These are phyloP conservation scores for Dinomys branickii DNA, from an alignment of 2,113 vertebrate species.

Conservation along the genomic window DNA sequence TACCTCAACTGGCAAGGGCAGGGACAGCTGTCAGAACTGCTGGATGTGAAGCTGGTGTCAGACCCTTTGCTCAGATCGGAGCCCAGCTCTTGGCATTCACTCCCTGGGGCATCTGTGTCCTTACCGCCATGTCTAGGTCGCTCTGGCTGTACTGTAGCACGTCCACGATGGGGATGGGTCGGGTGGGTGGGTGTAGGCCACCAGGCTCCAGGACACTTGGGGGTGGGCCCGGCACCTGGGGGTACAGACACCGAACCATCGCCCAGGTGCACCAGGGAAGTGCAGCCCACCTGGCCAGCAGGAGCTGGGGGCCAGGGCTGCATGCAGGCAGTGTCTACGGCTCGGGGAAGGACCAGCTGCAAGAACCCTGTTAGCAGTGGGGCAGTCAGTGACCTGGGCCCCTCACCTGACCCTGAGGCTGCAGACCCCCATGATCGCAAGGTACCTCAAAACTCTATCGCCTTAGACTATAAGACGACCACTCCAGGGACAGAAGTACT, in stretches of 20 bases:
- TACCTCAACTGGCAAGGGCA: fast-evolving
- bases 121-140: slow-evolving; percentile 92
- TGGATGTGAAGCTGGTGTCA: fast-evolving
- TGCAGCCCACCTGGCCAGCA: neutral
- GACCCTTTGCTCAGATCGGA: neutral
- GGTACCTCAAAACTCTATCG: neutral
- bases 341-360: neutral
- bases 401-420: fast-evolving
- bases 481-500: slow-evolving; percentile 63
- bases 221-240: slow-evolving; percentile 43
- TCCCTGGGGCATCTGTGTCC: neutral
- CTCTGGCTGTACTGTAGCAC: slow-evolving; percentile 94
- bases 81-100: too few relatives aligned
- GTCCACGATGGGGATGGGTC: slow-evolving; percentile 93
- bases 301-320: neutral
- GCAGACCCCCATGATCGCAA: fast-evolving
- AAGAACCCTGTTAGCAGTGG: neutral
- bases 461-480: neutral
- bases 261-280: neutral
- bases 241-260: neutral
- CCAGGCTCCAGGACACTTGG: neutral
- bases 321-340: neutral
- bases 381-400: neutral
- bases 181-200: slow-evolving; percentile 68
- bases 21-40: neutral